Evolutionary conservation across 2,797 vertebrate genomes (phyloP), one percentile per base, ranked within the genome.

Genomic region (Notolabrus celidotus): DNA sequence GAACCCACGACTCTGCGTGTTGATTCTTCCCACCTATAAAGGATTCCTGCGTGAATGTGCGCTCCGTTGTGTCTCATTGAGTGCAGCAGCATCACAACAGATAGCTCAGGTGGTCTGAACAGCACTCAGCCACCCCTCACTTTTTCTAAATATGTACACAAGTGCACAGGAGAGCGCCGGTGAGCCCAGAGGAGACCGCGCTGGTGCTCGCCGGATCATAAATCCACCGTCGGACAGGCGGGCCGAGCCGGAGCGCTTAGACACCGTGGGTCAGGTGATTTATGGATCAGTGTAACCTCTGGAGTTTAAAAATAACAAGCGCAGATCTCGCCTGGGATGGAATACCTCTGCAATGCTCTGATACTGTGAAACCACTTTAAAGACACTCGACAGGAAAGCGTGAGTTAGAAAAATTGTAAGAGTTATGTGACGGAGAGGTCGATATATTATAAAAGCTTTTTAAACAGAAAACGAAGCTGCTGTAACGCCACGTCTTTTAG

Each of bases 221-320:
- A 91, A 90, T 91, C 84, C 81, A 71, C 45, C 63, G 3, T 46
- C 19, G 53, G 87, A 88, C 86, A 80, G 76, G 71, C 80, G 66
- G 76, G 75, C 83, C 33, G 82, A 86, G 86, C 86, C 31, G 72
- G 77, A 87, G 74, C 77, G 51, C 73, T 84, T 61, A 84, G 84
- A 82, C 82, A 61, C 80, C 1, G 63, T 16, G 85, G 74, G 77
- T 61, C 80, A 54, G 71, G 68, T 91, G 90, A 90, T 91, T 92
- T 91, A 92, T 83, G 76, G 88, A 88, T 88, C 71, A 15, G 76
- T 59, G 74, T 82, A 79, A 86, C 90, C 89, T 91, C 88, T 87
- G 67, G 82, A 86, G 87, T 91, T 89, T 85, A 90, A 88, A 91
- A 93, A 91, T 91, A 93, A 93, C 86, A 89, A 82, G 77, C 82